Base-by-base conservation (phyloP, 2,113 vertebrate genomes). In the Trinectes maculatus region DNA sequence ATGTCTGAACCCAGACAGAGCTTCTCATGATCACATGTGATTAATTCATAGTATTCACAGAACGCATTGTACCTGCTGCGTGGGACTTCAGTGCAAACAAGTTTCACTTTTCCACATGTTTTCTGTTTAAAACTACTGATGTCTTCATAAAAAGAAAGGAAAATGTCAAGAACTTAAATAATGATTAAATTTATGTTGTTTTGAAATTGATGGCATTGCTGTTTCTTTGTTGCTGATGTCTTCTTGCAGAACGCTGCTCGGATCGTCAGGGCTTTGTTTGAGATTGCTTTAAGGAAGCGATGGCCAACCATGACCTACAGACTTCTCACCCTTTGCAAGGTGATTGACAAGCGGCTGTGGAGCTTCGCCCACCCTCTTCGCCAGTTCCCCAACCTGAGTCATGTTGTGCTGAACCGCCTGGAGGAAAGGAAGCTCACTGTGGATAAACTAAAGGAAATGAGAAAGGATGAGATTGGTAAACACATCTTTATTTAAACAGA, bases 401-500 rank as follows among this genome's bases (percentile, higher is more conserved):
- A 91, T 5, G 82, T 93, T 0, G 93, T 96, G 18, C 93, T 99
- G 52, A 85, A 92, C 73, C 95, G 94, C 74, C 51, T 99, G 86
- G 97, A 99, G 83, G 96, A 97, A 76, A 96, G 93, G 92, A 97
- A 95, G 15, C 95, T 99, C 29, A 95, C 93, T 9, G 68, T 99
- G 76, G 98, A 99, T 92, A 96, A 96, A 63, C 93, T 99, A 42
- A 98, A 95, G 90, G 98, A 99, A 77, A 99, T 99, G 97, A 94
- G 92, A 75, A 99, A 98, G 88, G 97, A 99, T 73, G 98, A 99
- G 90, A 99, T 99, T 63, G 98, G 98, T 99, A 93, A 94, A 91
- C 28, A 44, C 4, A 53, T 18, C 15, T 47, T n/a, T n/a, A n/a
- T n/a, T n/a, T n/a, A n/a, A n/a, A n/a, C n/a, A n/a, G n/a, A n/a